Evolutionary conservation across 2,888 invertebrate genomes (phyloP).

Genomic region (Bombylius discolor): DNA sequence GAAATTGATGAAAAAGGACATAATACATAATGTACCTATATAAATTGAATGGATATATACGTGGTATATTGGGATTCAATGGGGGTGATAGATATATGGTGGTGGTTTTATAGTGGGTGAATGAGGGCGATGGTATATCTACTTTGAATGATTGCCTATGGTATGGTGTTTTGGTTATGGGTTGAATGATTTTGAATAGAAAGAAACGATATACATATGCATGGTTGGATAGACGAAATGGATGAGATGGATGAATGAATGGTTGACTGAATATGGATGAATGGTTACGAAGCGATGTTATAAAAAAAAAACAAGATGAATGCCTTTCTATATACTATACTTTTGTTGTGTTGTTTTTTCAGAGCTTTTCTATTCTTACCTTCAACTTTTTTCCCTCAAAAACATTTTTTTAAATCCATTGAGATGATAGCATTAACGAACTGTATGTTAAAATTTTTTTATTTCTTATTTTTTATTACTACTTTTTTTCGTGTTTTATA

Average conservation of each 20-base stretch:
- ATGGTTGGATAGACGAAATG: slow-evolving; percentile 13
- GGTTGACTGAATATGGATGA: slow-evolving; percentile 9
- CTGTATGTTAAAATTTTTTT: neutral
- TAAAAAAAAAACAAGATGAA: slow-evolving; percentile 6
- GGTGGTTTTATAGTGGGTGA: too few relatives aligned
- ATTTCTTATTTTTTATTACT: too few relatives aligned
- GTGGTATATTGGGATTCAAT: too few relatives aligned
- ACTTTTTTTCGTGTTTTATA: neutral
- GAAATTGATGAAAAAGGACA: neutral
- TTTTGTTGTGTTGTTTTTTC: neutral
- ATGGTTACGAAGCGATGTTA: neutral
- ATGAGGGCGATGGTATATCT: too few relatives aligned
- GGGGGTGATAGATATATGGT: too few relatives aligned
- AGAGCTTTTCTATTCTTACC: too few relatives aligned
- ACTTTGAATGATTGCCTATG: slow-evolving; percentile 11
- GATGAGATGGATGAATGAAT: slow-evolving; percentile 12
- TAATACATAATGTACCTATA: neutral
- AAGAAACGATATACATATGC: slow-evolving; percentile 4
- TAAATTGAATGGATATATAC: neutral
- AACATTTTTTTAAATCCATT: neutral
- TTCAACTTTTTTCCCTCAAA: neutral
- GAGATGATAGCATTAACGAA: neutral
- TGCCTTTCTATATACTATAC: neutral
- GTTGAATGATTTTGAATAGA: slow-evolving; percentile 14
- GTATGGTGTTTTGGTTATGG: slow-evolving; percentile 11